Conservation (phyloP, 2,888 invertebrate species). For the Ormyrus labotus region DNA sequence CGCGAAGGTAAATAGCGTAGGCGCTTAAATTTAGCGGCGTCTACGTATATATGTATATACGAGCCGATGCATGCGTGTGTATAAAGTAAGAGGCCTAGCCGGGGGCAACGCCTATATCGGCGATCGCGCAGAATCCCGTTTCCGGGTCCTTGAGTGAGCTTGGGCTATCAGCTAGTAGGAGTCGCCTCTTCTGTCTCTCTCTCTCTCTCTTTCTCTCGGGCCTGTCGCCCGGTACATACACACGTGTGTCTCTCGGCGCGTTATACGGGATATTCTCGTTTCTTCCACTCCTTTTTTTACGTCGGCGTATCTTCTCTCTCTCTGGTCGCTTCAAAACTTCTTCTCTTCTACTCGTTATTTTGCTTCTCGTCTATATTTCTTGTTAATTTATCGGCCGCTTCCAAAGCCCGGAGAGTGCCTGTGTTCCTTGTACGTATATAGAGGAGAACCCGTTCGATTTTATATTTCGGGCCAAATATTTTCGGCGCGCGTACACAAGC, state of each 20-base stretch:
- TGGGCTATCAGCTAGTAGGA: not conserved
- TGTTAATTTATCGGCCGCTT: constrained; percentile 48
- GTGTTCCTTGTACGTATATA: not conserved
- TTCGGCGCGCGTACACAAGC: constrained; percentile 30
- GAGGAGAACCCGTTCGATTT: constrained; percentile 54
- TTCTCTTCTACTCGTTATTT: constrained; percentile 25
- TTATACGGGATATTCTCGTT: constrained; percentile 38
- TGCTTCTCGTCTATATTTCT: constrained; percentile 47
- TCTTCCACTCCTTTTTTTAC: constrained; percentile 17
- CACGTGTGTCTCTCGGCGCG: not conserved
- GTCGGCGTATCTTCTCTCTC: not conserved
- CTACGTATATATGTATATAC: too few relatives aligned
- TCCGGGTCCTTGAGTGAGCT: constrained; percentile 28
- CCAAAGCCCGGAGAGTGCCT: constrained; percentile 5
- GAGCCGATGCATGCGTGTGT: too few relatives aligned
- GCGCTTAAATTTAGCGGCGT: too few relatives aligned
- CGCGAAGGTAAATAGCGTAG: too few relatives aligned
- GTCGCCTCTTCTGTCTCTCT: constrained; percentile 15
- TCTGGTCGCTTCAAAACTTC: not conserved
- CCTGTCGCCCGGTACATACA: not conserved
- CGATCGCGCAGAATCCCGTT: constrained; percentile 25
- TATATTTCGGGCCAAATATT: constrained; percentile 53
- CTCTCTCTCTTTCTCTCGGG: not conserved
- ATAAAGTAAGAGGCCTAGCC: too few relatives aligned
- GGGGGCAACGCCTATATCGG: too few relatives aligned